Evolutionary conservation across 2,113 vertebrate species (phyloP), one percentile per base, ranked within the genome.

Genomic region (Ptychochromis oligacanthus): DNA sequence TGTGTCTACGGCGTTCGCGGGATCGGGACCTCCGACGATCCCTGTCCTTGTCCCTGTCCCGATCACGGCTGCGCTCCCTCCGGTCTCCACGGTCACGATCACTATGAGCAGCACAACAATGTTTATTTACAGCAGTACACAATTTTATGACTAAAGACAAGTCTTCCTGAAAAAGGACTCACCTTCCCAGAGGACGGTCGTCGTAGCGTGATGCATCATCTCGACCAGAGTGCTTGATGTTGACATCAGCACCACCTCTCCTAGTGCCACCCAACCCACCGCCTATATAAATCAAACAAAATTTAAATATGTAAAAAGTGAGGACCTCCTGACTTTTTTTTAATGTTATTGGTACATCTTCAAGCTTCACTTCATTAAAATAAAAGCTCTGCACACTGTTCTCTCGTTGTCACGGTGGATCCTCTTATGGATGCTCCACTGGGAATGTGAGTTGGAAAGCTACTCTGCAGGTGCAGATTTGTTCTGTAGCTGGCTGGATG

Each of bases 161-260:
- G 0, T 4, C 6, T 14, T 20, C 6, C 1, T 20, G 13, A 8
- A 15, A 10, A 10, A 6, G 3, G 3, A 89, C 94, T 94, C 64
- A 95, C 95, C 89, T 89, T 4, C 92, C 95, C 13, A 95, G 79
- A 13, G 92, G 95, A 84, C 97, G 95, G 65, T 98, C 97, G 10
- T 98, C 97, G 1, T 97, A 98, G 60, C 97, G 96, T 1, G 97
- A 97, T 0, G 97, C 96, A 22, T 98, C 97, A 6, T 98, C 97
- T 40, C 97, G 94, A 81, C 97, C 97, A 0, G 97, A 98, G 83
- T 98, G 97, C 81, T 98, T 97, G 77, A 98, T 98, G 87, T 98
- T 98, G 75, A 98, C 97, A 14, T 98, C 97, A 1, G 97, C 97
- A 26, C 97, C 97, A 1, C 97, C 97, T 91, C 97, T 96, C 75